Evolutionary conservation across 2,888 invertebrate species (phyloP).

Genomic region (Galeopsomyia nigrocyanea): DNA sequence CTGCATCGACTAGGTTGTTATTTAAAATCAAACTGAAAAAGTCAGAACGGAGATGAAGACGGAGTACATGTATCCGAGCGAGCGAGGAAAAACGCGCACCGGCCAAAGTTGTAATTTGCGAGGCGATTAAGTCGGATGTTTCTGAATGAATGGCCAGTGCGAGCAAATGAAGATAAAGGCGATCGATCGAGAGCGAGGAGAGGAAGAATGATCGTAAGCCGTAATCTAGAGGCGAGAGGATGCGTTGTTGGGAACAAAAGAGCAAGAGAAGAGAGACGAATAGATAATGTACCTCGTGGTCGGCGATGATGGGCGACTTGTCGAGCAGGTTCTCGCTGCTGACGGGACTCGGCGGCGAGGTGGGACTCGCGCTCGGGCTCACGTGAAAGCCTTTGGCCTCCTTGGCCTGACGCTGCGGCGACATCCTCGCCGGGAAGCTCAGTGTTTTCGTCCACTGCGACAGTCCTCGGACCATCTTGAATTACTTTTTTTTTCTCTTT

Average conservation of each 20-base stretch:
- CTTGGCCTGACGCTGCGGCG: conserved; percentile 84
- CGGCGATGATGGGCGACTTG: conserved; percentile 64
- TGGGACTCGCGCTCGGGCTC: conserved; percentile 70
- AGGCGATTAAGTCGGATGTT: background rate
- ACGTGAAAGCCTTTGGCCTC: conserved; percentile 71
- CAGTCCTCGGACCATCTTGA: conserved; percentile 89
- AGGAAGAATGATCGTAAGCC: background rate
- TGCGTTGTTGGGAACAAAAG: too few relatives aligned
- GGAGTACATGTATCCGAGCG: too few relatives aligned
- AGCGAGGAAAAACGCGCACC: background rate
- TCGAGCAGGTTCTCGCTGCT: conserved; percentile 57
- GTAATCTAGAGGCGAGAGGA: too few relatives aligned
- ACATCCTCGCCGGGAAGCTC: conserved; percentile 88
- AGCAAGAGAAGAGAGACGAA: background rate
- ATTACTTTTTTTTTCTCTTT: too few relatives aligned
- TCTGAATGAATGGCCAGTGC: conserved; percentile 15
- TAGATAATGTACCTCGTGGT: conserved; percentile 60
- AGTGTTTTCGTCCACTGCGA: conserved; percentile 93
- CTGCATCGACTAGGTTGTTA: too few relatives aligned
- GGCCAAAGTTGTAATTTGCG: conserved; percentile 14
- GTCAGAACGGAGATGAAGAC: background rate
- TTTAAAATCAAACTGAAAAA: background rate
- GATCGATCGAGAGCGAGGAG: background rate
- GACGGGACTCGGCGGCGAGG: conserved; percentile 65
- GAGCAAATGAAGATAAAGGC: too few relatives aligned